phyloP scores from a whole-genome alignment of 2,113 vertebrate species.

The Chinchilla lanigera region DNA sequence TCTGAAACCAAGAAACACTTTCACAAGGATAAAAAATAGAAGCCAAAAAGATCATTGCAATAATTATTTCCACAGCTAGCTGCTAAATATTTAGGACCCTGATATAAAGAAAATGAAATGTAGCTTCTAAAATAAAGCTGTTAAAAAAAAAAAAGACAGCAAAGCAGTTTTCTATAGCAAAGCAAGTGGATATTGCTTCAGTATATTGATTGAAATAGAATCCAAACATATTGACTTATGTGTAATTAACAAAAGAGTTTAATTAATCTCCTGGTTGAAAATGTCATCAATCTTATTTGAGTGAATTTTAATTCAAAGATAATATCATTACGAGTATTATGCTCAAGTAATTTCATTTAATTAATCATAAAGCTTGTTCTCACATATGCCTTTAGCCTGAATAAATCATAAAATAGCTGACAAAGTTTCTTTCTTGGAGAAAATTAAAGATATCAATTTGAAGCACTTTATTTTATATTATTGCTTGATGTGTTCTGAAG shows the following conservation, averaged over 20 bases:
- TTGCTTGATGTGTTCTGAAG: constrained; percentile 67
- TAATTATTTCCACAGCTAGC: constrained; percentile 79
- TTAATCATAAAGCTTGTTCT: constrained; percentile 88
- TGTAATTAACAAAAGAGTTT: constrained; percentile 87
- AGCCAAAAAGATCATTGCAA: constrained; percentile 56
- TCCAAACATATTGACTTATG: constrained; percentile 85
- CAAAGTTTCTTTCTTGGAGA: constrained; percentile 85
- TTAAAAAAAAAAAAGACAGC: constrained; percentile 44
- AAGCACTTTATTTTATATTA: constrained; percentile 80
- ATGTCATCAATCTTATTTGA: constrained; percentile 86
- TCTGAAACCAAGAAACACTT: constrained; percentile 55
- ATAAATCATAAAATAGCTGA: constrained; percentile 87
- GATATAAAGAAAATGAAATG: constrained; percentile 74
- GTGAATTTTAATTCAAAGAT: constrained; percentile 87
- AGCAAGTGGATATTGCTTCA: constrained; percentile 69
- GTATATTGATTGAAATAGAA: constrained; percentile 84
- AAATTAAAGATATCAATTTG: constrained; percentile 85
- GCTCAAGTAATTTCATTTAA: constrained; percentile 87
- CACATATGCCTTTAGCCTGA: constrained; percentile 83
- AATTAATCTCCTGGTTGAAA: constrained; percentile 88
- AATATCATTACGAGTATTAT: constrained; percentile 84
- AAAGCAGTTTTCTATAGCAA: constrained; percentile 71
- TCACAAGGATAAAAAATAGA: constrained; percentile 33
- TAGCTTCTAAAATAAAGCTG: constrained; percentile 63
- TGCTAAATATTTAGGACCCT: constrained; percentile 57